Base-by-base conservation (phyloP, 2,888 invertebrate genomes). In the Creontiades dilutus region DNA sequence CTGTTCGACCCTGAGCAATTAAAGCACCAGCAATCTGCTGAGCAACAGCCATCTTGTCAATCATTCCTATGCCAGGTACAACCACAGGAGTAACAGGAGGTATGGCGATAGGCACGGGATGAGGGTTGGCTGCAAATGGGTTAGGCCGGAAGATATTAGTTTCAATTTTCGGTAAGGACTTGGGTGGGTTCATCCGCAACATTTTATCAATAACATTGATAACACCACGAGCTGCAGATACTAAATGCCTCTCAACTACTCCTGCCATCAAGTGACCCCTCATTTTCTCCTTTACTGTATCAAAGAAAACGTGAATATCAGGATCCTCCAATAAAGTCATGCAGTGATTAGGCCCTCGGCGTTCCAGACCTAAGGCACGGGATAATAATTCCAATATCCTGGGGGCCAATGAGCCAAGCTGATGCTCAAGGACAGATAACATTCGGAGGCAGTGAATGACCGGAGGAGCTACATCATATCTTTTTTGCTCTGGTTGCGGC, bases 261-360 rank as follows among this genome's bases (percentile, higher is more conserved):
- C 96, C 96, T 47, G 97, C 96, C 92, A 96, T 95, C 90, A 96
- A 93, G 87, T 96, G 96, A 81, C 97, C 97, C 93, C 96, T 97
- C 81, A 98, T 94, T 93, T 97, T 97, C 93, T 97, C 97, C 92
- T 97, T 97, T 0, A 96, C 96, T 0, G 97, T 97, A 94, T 97
- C 97, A 91, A 98, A 95, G 91, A 97, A 94, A 0, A 97, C 95
- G 88, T 96, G 95, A 68, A 95, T 94, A 86, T 97, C 97, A 91
- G 96, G 96, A 86, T 95, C 94, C 0, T 97, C 93, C 68, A 97
- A 93, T 90, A 96, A 96, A 1, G 96, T 96, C 93, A 97, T 96
- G 0, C 96, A 91, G 0, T 95, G 91, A 87, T 89, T 90, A 82
- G 90, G 93, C 89, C 93, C 93, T 46, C 94, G 94, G 93, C 97